phyloP scores from a whole-genome alignment of 2,888 invertebrate genomes.

The Folsomia manolachei region DNA sequence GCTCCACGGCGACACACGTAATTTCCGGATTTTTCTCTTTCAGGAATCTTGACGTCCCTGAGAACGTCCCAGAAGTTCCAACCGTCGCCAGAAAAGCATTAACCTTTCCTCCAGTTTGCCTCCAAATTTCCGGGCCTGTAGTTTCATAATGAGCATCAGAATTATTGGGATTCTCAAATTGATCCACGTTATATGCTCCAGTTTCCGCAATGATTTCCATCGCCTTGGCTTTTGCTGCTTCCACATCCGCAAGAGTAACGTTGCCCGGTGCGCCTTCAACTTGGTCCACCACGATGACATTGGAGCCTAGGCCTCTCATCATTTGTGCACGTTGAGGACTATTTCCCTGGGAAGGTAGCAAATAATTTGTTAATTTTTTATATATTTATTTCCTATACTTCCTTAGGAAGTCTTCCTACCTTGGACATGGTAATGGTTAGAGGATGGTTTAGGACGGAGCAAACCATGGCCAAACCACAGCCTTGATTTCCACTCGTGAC shows the following conservation, averaged over 20 bases:
- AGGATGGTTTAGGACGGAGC: constrained; percentile 19
- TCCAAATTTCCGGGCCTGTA: constrained; percentile 8
- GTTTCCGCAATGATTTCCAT: constrained; percentile 24
- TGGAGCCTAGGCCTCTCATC: constrained; percentile 34
- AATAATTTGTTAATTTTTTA: too few relatives aligned
- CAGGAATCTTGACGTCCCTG: constrained; percentile 29
- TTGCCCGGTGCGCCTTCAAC: constrained; percentile 28
- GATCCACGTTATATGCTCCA: constrained; percentile 33
- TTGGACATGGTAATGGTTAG: constrained; percentile 30
- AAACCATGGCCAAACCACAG: constrained; percentile 36
- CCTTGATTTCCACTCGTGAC: constrained; percentile 40
- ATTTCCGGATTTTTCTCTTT: constrained; percentile 30
- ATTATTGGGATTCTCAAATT: background rate
- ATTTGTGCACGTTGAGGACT: constrained; percentile 36
- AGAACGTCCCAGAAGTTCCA: constrained; percentile 36
- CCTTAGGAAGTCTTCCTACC: too few relatives aligned
- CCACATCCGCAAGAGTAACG: constrained; percentile 32
- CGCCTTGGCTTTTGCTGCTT: constrained; percentile 24
- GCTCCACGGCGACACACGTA: constrained; percentile 30
- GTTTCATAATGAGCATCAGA: background rate
- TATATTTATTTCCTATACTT: too few relatives aligned
- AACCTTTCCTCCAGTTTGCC: constrained; percentile 31
- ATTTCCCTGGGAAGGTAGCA: too few relatives aligned
- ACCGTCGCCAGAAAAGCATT: constrained; percentile 35
- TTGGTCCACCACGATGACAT: constrained; percentile 33